Evolutionary conservation across 1,140 invertebrate genomes (phyloP), one percentile per base, ranked within the genome.

Genomic region (Brachystomella parvula): DNA sequence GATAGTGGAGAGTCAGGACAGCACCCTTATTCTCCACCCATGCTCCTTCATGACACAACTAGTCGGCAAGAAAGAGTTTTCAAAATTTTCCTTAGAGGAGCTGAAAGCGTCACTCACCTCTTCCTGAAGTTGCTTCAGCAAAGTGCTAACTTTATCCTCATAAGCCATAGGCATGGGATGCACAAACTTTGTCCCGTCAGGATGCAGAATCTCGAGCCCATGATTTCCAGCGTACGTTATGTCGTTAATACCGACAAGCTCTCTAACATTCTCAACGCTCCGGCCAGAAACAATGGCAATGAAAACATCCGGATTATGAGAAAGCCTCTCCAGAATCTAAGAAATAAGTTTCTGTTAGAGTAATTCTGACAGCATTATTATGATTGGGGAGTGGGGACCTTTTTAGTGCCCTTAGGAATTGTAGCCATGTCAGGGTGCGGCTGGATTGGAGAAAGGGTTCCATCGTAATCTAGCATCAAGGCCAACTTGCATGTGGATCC

Each of bases 21-120:
- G 89, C 87, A 15, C 90, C 90, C 78, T 94, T 94, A 75, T 92
- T 92, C 75, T 94, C 91, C 1, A 94, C 89, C 90, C 91, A 94
- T 1, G 90, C 90, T 31, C 91, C 91, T 71, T 93, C 87, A 69
- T 81, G 85, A 74, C 89, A 92, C 9, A 92, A 82, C 84, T 87
- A 57, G n/a, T 12, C 58, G 58, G 19, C 30, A 60, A 15, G 44
- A 21, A 15, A 47, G 21, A 15, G 21, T 47, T 21, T 21, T 21
- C 15, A 21, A 47, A 47, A 47, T 47, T 21, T 47, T 15, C 44
- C 44, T 21, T 21, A 49, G 61, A 28, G 19, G 9, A 15, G 32
- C 6, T 15, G 9, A 9, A 15, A 15, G n/a, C 24, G 47, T 28
- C 2, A 63, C 75, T 77, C 76, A 87, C 87, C 77, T 89, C 86